Conservation (phyloP, 2,113 vertebrate species). For the Megaptera novaeangliae region DNA sequence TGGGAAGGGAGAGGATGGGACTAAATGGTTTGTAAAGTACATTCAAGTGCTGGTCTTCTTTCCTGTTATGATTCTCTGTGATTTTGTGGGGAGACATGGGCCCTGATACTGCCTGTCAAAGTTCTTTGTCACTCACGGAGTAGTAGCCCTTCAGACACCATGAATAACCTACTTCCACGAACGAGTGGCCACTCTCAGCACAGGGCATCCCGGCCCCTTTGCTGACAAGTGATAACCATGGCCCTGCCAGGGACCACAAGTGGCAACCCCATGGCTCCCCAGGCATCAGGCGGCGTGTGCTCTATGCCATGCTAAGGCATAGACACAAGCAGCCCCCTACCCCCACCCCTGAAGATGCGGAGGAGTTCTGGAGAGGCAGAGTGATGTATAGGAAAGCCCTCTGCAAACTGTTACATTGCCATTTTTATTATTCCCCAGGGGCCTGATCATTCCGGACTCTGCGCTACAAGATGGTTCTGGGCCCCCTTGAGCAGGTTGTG, state of each 20-base stretch:
- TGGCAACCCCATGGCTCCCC: too few relatives aligned
- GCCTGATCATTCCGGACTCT: neutral
- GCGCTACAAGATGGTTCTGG: neutral
- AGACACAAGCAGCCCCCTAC: neutral
- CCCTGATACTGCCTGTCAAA: neutral
- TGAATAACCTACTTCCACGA: neutral
- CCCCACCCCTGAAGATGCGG: neutral
- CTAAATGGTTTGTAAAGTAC: neutral
- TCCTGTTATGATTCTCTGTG: neutral
- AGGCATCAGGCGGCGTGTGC: neutral
- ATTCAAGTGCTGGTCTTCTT: neutral
- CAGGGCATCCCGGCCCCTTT: neutral
- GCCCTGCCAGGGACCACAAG: neutral
- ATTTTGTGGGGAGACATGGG: neutral
- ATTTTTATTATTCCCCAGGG: neutral
- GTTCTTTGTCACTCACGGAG: neutral
- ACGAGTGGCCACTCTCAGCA: neutral
- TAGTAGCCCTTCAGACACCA: neutral
- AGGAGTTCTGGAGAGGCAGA: neutral
- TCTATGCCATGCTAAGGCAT: rapidly evolving
- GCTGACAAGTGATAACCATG: neutral
- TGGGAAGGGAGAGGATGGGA: neutral
- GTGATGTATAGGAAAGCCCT: neutral
- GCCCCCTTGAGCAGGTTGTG: neutral
- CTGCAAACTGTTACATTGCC: rapidly evolving